phyloP scores from a whole-genome alignment of 2,888 invertebrate genomes.

The Nymphalis urticae region DNA sequence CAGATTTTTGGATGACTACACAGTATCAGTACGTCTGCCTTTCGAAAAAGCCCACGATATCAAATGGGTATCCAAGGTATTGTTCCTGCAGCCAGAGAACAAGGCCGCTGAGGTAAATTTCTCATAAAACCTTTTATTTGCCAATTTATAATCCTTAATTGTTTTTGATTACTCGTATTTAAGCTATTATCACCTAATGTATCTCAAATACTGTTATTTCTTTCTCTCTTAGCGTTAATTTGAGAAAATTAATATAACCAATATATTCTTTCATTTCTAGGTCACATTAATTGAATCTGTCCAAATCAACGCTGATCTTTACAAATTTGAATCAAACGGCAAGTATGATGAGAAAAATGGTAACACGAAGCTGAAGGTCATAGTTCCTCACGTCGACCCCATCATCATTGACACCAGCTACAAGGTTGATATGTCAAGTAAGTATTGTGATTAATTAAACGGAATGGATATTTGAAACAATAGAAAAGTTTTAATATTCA shows the following conservation, averaged over 20 bases:
- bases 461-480: not conserved
- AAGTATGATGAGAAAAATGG: conserved; percentile 60
- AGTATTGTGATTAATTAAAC: conserved; percentile 13
- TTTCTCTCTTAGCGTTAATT: too few relatives aligned
- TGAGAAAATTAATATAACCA: not conserved
- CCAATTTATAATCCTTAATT: too few relatives aligned
- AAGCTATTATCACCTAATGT: too few relatives aligned
- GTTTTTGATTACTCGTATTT: not conserved
- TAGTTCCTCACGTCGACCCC: conserved; percentile 74
- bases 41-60: conserved; percentile 81
- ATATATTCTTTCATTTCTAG: conserved; percentile 43
- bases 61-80: conserved; percentile 66
- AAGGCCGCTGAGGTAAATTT: conserved; percentile 66
- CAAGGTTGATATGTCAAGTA: conserved; percentile 53
- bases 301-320: conserved; percentile 79
- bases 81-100: conserved; percentile 61
- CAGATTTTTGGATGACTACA: conserved; percentile 73
- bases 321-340: conserved; percentile 72
- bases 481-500: too few relatives aligned
- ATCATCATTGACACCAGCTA: conserved; percentile 68
- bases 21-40: conserved; percentile 77
- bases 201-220: too few relatives aligned
- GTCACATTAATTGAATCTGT: conserved; percentile 61
- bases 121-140: not conserved
- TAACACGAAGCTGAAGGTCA: conserved; percentile 61